Evolutionary conservation across 2,888 invertebrate genomes (phyloP), one percentile per base, ranked within the genome.

Genomic region (Auanema sp.): DNA sequence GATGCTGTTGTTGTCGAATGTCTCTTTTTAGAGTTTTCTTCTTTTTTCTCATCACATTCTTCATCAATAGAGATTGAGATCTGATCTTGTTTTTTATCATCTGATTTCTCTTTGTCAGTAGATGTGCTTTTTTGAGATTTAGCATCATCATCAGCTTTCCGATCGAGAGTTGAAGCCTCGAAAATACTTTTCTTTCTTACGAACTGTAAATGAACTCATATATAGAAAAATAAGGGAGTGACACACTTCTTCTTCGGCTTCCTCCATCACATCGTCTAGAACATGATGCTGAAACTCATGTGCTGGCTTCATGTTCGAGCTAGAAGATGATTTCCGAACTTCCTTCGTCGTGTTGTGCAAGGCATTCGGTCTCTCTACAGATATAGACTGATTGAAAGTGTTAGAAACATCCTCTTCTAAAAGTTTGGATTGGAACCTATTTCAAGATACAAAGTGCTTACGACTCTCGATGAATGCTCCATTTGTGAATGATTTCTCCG

Each of bases 211-310:
- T 14, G n/a, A 50, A 50, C 16, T 50, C 12, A 16, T 12, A 1
- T 21, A n/a, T 50, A 50, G 18, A 50, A 12, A n/a, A 12, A 11
- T 50, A n/a, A 50, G 18, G 0, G 52, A 23, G 11, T 52, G 52
- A 52, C 44, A 25, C 2, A 23, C 24, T 18, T 60, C 60, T 18
- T 60, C 58, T 43, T 72, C 71, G 18, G 70, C 69, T 25, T 72
- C 74, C 57, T 74, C 74, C 33, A 70, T 33, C 16, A 74, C 74
- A 52, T 74, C 65, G 21, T 74, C 74, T 5, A 74, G 49, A 10
- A 74, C 67, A 42, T 72, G 74, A 58, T 74, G 74, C 23, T 64
- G 66, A 59, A 74, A 74, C 18, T 58, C 53, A 43, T 61, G 21
- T 57, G 66, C 53, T 60, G 63, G 33, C 64, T 66, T 68, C 57